Evolutionary conservation across 2,888 invertebrate genomes (phyloP).

Genomic region (Hydropsyche betteni): DNA sequence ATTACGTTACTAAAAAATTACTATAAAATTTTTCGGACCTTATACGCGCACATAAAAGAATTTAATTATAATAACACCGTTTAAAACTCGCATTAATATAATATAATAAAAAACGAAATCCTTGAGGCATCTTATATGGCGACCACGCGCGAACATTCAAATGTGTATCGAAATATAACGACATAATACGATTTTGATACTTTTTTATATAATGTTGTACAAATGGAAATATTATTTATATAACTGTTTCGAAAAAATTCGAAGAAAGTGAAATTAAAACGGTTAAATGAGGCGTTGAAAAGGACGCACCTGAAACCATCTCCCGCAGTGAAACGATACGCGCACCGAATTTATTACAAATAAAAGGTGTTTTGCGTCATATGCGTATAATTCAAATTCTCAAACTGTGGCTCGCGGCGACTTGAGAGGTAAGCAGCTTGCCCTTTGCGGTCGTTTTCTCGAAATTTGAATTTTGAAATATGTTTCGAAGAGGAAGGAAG

Average conservation of each 20-base stretch:
- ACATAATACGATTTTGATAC: too few relatives aligned
- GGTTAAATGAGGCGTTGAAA: slow-evolving; percentile 18
- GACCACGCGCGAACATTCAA: not conserved
- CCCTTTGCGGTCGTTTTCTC: not conserved
- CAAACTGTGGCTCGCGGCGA: slow-evolving; percentile 43
- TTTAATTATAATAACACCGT: slow-evolving; percentile 8
- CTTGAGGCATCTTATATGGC: not conserved
- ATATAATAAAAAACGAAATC: not conserved
- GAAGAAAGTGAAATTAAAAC: not conserved
- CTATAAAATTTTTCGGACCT: slow-evolving; percentile 16
- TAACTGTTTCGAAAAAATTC: too few relatives aligned
- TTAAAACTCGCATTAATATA: slow-evolving; percentile 22
- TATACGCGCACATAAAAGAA: too few relatives aligned
- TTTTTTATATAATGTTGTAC: too few relatives aligned
- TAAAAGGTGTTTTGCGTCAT: slow-evolving; percentile 28
- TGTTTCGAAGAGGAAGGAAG: too few relatives aligned
- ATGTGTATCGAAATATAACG: too few relatives aligned
- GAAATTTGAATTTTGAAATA: too few relatives aligned
- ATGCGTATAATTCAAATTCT: slow-evolving; percentile 34
- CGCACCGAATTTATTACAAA: slow-evolving; percentile 25
- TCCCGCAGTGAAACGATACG: slow-evolving; percentile 35
- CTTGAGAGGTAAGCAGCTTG: slow-evolving; percentile 39
- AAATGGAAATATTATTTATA: too few relatives aligned
- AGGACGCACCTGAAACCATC: slow-evolving; percentile 23
- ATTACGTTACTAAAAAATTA: not conserved